Conservation (phyloP, 2,888 invertebrate genomes). For the Amphipyra tragopoginis region DNA sequence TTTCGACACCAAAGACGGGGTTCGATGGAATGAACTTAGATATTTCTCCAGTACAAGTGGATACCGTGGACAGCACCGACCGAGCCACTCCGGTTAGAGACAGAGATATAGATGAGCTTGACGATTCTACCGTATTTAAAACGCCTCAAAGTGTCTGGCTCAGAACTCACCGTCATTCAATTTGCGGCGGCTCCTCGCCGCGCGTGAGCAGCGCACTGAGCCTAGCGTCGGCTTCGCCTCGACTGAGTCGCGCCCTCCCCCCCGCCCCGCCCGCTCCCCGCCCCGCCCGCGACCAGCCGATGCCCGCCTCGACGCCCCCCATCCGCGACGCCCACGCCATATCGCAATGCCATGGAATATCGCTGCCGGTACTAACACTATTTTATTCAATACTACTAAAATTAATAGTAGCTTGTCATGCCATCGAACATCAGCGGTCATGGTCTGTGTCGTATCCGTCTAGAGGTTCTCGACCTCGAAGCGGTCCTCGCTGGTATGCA, state of each 20-base stretch:
- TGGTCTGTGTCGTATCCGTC: slow-evolving; percentile 57
- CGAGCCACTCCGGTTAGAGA: slow-evolving; percentile 68
- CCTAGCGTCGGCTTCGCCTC: slow-evolving; percentile 37
- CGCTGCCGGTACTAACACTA: slow-evolving; percentile 91
- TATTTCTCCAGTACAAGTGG: slow-evolving; percentile 85
- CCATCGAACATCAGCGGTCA: slow-evolving; percentile 68
- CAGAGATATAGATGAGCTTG: slow-evolving; percentile 77
- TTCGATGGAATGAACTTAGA: slow-evolving; percentile 81
- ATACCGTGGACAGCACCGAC: slow-evolving; percentile 84
- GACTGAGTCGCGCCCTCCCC: slow-evolving; percentile 52
- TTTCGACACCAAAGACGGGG: slow-evolving; percentile 81
- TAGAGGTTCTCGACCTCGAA: slow-evolving; percentile 54
- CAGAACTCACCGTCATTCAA: slow-evolving; percentile 79
- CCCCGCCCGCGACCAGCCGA: slow-evolving; percentile 78
- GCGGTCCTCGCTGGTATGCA: slow-evolving; percentile 72
- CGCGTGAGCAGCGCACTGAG: slow-evolving; percentile 58
- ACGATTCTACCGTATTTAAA: slow-evolving; percentile 82
- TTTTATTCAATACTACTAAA: slow-evolving; percentile 88
- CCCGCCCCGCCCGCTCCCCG: slow-evolving; percentile 64
- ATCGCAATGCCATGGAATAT: slow-evolving; percentile 89
- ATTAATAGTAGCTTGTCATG: slow-evolving; percentile 77
- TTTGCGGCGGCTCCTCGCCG: slow-evolving; percentile 73
- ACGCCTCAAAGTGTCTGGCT: slow-evolving; percentile 83
- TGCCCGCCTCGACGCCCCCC: slow-evolving; percentile 81
- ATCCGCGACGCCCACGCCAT: slow-evolving; percentile 86